phyloP scores from a whole-genome alignment of 2,888 invertebrate genomes.

The Spodoptera picta region DNA sequence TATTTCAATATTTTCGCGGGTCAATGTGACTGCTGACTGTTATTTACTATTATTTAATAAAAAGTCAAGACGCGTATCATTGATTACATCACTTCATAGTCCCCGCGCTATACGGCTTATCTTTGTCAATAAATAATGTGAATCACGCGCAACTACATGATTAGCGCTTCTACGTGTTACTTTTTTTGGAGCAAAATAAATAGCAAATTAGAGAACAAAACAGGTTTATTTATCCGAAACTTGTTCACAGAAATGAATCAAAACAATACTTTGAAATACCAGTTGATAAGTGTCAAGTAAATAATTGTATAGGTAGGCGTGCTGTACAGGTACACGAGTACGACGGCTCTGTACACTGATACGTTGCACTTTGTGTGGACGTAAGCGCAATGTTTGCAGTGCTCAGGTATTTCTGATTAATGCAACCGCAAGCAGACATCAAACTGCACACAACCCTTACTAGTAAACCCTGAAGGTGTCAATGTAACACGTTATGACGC shows the following conservation, averaged over 20 bases:
- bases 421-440: conserved; percentile 20
- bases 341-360: conserved; percentile 15
- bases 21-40: conserved; percentile 23
- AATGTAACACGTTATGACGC: conserved; percentile 45
- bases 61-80: conserved; percentile 18
- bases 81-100: conserved; percentile 29
- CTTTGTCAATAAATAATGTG: conserved; percentile 43
- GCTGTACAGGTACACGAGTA: conserved; percentile 1
- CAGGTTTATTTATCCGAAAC: conserved; percentile 2
- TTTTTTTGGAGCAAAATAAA: too few relatives aligned
- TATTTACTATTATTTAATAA: conserved; percentile 3
- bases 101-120: conserved; percentile 32
- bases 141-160: conserved; percentile 32
- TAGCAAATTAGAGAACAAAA: conserved; percentile 2
- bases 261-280: conserved; percentile 21
- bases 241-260: conserved; percentile 15
- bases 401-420: conserved; percentile 20
- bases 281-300: conserved; percentile 21
- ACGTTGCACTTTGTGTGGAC: conserved; percentile 30
- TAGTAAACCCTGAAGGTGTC: conserved; percentile 15
- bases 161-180: conserved; percentile 19
- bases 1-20: conserved; percentile 16
- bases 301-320: conserved; percentile 11
- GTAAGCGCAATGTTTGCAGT: conserved; percentile 26
- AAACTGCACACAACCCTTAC: background rate